Evolutionary conservation across 2,797 vertebrate genomes (phyloP), one percentile per base, ranked within the genome.

Genomic region (Acipenser oxyrinchus): DNA sequence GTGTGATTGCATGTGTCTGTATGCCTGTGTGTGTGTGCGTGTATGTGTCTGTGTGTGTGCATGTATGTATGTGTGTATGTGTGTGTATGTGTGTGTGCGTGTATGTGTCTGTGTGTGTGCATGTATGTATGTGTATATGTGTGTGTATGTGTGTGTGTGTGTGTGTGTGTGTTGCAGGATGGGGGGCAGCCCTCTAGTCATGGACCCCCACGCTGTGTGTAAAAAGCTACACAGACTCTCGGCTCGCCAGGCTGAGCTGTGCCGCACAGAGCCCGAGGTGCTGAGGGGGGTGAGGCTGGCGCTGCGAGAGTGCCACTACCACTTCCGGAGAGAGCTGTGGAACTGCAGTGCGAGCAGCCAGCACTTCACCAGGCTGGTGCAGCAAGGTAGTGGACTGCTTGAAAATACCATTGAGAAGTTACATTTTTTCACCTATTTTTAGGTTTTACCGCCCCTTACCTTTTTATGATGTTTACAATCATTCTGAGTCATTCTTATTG

Each of bases 181-280:
- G 51, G 58, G 66, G 13, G 12, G 60, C 51, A 68, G 57, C 57
- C 66, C 59, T 48, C 7, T 69, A 10, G 51, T 58, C 2, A 66
- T 69, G 68, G 63, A 69, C 48, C 63, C 68, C 50, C 65, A 69
- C 7, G 65, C 50, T 8, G 58, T 69, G 51, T 69, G 68, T 48
- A 62, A 62, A 49, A 69, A 69, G 13, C 13, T 62, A 18, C 65
- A 9, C 51, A 62, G 68, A 1, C 53, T 69, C 51, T 50, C 63
- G 7, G 63, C 51, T 4, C 65, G 57, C 10, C 68, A 69, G 49
- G 68, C 68, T 6, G 68, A 69, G 7, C 63, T 69, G 68, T 69
- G 68, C 37, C 60, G 55, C 7, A 69, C 51, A 3, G 52, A 63
- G 48, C 68, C 68, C 5, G 48, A 69, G 61, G 62, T 69, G 9